phyloP scores from a whole-genome alignment of 2,797 vertebrate species.

The Discoglossus pictus region DNA sequence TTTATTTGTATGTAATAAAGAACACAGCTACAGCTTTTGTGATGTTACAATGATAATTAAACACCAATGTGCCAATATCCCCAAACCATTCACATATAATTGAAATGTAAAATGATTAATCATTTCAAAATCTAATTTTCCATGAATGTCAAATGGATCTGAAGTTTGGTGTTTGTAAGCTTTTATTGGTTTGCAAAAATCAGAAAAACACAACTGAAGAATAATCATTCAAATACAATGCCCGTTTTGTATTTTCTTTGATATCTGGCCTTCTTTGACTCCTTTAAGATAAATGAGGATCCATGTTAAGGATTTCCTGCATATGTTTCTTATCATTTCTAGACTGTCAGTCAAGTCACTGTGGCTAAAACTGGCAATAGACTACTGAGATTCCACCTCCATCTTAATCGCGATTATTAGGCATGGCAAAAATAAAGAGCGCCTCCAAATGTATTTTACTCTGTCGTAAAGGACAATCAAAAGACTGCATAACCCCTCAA shows the following conservation, averaged over 20 bases:
- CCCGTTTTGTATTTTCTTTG: no score
- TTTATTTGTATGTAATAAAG: conserved; percentile 64
- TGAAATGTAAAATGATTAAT: conserved; percentile 26
- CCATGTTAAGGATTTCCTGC: background rate
- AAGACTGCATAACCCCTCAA: conserved; percentile 25
- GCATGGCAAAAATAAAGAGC: conserved; percentile 6
- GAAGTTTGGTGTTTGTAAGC: no score
- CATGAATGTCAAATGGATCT: no score
- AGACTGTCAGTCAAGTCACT: conserved; percentile 4
- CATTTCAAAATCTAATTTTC: conserved; percentile 48
- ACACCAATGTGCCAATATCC: conserved; percentile 54
- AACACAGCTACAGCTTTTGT: conserved; percentile 30
- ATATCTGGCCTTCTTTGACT: no score
- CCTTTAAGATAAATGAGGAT: no score
- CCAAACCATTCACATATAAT: conserved; percentile 52
- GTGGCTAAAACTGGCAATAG: conserved; percentile 1
- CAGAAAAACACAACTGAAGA: no score
- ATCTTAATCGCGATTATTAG: conserved; percentile 3
- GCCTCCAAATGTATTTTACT: background rate
- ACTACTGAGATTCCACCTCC: conserved; percentile 26
- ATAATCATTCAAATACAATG: no score
- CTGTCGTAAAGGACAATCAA: conserved; percentile 36
- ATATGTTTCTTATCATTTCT: conserved; percentile 11
- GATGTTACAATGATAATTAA: conserved; percentile 59
- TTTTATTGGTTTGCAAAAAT: no score